These are phyloP conservation scores for Achlya flavicornis DNA, from an alignment of 2,888 invertebrate species.

Conservation along the genomic window DNA sequence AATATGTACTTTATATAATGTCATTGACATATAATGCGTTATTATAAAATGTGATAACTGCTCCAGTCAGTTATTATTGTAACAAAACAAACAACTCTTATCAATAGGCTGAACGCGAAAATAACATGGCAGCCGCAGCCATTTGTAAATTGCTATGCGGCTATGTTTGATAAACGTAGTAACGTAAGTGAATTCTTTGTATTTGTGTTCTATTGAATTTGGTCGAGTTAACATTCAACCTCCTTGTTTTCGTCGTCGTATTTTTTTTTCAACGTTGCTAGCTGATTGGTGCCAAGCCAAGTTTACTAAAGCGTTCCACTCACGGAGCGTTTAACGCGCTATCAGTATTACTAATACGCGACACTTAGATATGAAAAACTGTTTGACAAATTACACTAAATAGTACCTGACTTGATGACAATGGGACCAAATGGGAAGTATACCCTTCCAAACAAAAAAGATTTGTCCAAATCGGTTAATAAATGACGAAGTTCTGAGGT, in stretches of 20 bases:
- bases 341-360: neutral
- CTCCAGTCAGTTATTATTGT: neutral
- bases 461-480: too few relatives aligned
- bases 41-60: slow-evolving; percentile 6
- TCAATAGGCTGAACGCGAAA: slow-evolving; percentile 41
- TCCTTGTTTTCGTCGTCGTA: slow-evolving; percentile 72
- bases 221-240: slow-evolving; percentile 61
- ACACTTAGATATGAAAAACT: too few relatives aligned
- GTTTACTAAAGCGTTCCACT: neutral
- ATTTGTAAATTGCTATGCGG: slow-evolving; percentile 40
- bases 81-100: slow-evolving; percentile 49
- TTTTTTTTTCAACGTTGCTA: slow-evolving; percentile 49
- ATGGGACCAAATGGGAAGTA: too few relatives aligned
- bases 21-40: slow-evolving; percentile 6
- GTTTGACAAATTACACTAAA: too few relatives aligned
- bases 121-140: slow-evolving; percentile 43
- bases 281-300: neutral
- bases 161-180: slow-evolving; percentile 28
- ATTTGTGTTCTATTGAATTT: slow-evolving; percentile 43
- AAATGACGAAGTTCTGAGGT: too few relatives aligned
- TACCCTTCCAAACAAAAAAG: too few relatives aligned
- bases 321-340: neutral
- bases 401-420: too few relatives aligned
- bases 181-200: slow-evolving; percentile 58
- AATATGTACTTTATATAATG: neutral